Conservation (phyloP, 2,888 invertebrate genomes). For the Hyposoter didymator region DNA sequence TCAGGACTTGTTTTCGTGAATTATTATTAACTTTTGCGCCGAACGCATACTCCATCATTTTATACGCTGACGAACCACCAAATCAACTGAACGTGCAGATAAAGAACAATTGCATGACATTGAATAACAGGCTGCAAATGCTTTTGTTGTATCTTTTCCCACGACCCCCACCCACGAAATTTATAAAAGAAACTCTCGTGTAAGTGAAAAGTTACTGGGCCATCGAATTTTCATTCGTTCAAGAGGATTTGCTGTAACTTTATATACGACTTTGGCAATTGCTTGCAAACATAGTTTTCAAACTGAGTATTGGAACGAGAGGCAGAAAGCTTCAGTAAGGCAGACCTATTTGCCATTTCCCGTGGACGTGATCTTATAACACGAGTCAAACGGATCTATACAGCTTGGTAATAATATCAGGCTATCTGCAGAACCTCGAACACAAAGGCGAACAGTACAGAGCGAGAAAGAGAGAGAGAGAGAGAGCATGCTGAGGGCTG, state of each 20-base stretch:
- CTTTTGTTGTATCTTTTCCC: not conserved
- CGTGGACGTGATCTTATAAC: slow-evolving; percentile 56
- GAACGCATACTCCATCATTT: not conserved
- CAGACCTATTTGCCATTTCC: slow-evolving; percentile 47
- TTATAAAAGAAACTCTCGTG: not conserved
- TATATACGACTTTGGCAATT: slow-evolving; percentile 28
- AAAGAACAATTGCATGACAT: not conserved
- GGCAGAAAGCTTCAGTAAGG: not conserved
- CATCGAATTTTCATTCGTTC: slow-evolving; percentile 8
- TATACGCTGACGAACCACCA: not conserved
- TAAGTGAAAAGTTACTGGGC: slow-evolving; percentile 5
- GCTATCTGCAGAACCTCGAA: slow-evolving; percentile 12
- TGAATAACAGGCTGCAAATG: not conserved
- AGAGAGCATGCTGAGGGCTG: slow-evolving; percentile 17
- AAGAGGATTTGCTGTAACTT: slow-evolving; percentile 35
- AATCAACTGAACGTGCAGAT: not conserved
- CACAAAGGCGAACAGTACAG: slow-evolving; percentile 28
- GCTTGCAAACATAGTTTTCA: slow-evolving; percentile 55
- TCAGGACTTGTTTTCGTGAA: not conserved
- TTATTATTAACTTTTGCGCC: not conserved
- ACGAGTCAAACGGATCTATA: slow-evolving; percentile 20
- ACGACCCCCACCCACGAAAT: not conserved
- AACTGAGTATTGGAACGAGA: slow-evolving; percentile 8
- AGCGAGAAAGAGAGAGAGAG: not conserved
- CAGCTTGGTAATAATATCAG: slow-evolving; percentile 40